Percentiles rank a stretch among this genome's conserved stretches.
Conservation (phyloP, 2,797 vertebrate genomes). For the Botia almorhae region DNA sequence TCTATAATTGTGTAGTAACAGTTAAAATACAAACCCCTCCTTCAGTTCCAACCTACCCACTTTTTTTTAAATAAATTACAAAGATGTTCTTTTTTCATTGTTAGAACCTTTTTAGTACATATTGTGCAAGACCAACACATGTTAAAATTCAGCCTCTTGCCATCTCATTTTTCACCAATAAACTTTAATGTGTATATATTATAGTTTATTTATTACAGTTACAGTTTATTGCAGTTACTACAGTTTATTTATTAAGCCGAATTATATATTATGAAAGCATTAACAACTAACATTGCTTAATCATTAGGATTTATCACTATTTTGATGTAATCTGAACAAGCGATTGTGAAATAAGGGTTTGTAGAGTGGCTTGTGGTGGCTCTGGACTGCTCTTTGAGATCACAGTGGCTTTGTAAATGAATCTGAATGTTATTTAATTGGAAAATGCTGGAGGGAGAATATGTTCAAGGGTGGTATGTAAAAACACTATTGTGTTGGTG, state of each 20-base stretch:
- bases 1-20: background rate
- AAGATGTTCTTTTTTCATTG: background rate
- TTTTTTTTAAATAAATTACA: background rate
- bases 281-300: too few species aligned
- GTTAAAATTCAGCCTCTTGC: too few species aligned
- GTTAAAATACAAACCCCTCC: too few species aligned
- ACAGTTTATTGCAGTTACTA: too few species aligned
- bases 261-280: too few species aligned
- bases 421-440: background rate
- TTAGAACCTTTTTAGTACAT: background rate
- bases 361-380: background rate
- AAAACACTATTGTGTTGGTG: constrained; percentile 46
- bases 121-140: background rate
- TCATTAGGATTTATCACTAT: background rate
- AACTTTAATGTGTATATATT: background rate
- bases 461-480: background rate
- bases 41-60: background rate
- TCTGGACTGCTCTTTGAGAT: background rate
- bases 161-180: background rate
- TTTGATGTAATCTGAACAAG: constrained; percentile 6
- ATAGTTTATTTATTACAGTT: too few species aligned
- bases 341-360: background rate
- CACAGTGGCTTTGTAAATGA: background rate
- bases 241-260: too few species aligned
- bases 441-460: background rate